Base-by-base conservation (phyloP, 2,797 vertebrate species). In the Fistularia tabacaria region DNA sequence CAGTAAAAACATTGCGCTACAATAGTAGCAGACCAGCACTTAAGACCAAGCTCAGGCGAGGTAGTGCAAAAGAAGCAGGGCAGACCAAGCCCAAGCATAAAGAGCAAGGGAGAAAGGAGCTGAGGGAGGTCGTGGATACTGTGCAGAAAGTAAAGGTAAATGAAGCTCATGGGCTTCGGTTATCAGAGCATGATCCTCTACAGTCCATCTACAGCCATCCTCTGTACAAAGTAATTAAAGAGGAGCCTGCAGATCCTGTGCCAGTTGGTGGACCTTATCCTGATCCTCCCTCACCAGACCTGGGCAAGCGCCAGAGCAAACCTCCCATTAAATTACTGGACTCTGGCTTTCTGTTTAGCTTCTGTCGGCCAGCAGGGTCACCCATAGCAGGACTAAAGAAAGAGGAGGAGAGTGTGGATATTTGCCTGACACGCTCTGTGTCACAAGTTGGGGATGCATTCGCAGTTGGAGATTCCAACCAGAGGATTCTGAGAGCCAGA, bases 251-350 rank as follows among this genome's bases (percentile, higher is more conserved):
- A 10, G 91, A 93, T 0, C 90, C 89, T 0, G 51, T 92, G 52
- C 87, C 90, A 1, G 75, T 91, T 15, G 85, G 46, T 1, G 71
- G 46, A 15, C 62, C 77, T 1, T 90, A 87, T 49, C 54, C 80
- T 1, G 83, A 85, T 11, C 80, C 82, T n/a, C 83, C 90, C 3
- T 79, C 81, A 6, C 86, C 85, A 1, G 90, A 90, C 62, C 64
- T 91, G 54, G 92, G 91, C 38, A 93, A 93, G 66, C 89, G 92
- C 36, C 91, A 90, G 81, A 92, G 90, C 83, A 93, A 92, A 63
- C 91, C 91, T 49, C 91, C 91, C 45, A 86, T 92, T 58, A 93
- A 92, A 58, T 67, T 92, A 38, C 77, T 93, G 56, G 92, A 93
- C 77, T 91, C 91, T 0, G 91, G 92, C 49, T 92, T 93, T 59